Percentiles rank a stretch among this genome's conserved stretches.
Conservation (phyloP, 2,797 vertebrate species). For the Mycteria americana region DNA sequence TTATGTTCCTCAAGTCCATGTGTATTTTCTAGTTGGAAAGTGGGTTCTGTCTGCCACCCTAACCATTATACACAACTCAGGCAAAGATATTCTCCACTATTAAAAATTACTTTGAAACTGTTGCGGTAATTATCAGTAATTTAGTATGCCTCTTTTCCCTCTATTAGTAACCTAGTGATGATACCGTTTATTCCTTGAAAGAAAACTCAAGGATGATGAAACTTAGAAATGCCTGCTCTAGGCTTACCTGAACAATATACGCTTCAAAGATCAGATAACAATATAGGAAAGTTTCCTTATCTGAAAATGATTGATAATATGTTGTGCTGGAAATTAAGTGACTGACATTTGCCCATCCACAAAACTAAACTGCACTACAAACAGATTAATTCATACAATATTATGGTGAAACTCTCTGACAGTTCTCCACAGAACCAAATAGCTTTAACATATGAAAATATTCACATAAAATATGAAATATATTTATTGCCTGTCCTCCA, state of each 20-base stretch:
- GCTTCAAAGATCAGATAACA: neutral
- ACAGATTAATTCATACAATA: neutral
- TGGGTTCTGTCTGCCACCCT: neutral
- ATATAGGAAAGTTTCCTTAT: neutral
- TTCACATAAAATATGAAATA: neutral
- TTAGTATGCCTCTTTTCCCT: neutral
- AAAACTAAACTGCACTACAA: neutral
- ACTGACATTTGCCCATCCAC: neutral
- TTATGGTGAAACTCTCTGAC: neutral
- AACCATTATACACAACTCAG: neutral
- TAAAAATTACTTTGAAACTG: neutral
- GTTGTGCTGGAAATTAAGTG: neutral
- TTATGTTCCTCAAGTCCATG: neutral
- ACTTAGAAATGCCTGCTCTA: neutral
- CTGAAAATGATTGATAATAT: neutral
- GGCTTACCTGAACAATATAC: neutral
- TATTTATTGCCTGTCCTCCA: neutral
- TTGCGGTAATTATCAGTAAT: neutral
- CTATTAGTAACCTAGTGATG: neutral
- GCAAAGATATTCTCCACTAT: neutral
- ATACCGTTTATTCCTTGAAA: neutral
- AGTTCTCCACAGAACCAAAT: neutral
- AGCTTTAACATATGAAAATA: neutral
- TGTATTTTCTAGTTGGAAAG: neutral
- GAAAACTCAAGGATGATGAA: neutral